Evolutionary conservation across 2,113 vertebrate genomes (phyloP).

Genomic region (Redunca redunca): DNA sequence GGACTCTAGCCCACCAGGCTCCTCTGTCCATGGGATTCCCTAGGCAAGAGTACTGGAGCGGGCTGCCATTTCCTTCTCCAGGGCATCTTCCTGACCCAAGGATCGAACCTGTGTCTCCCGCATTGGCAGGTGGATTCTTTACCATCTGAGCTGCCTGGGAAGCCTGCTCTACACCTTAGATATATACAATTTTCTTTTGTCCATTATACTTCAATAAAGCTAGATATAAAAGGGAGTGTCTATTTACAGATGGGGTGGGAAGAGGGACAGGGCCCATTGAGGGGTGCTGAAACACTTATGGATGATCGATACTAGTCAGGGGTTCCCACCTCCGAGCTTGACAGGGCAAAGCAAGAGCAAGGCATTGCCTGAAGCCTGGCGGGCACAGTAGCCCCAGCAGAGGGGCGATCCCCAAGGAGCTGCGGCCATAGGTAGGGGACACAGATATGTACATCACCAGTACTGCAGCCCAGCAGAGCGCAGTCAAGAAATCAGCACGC

Average conservation of each 20-base stretch:
- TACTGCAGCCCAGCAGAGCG: not conserved
- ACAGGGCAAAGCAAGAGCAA: not conserved
- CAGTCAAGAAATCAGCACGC: not conserved
- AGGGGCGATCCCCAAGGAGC: fast-evolving
- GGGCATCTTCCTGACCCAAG: not conserved
- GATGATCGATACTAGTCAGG: fast-evolving
- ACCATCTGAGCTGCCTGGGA: not conserved
- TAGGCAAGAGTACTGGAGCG: not conserved
- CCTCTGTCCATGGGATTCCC: not conserved
- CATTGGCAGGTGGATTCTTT: not conserved
- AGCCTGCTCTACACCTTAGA: not conserved
- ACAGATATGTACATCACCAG: fast-evolving
- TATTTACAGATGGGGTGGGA: not conserved
- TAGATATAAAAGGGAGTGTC: not conserved
- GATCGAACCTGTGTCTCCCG: not conserved
- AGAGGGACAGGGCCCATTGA: not conserved
- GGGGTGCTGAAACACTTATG: not conserved
- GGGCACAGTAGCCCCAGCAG: no score
- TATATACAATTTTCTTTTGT: not conserved
- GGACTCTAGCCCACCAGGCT: not conserved
- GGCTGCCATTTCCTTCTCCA: not conserved
- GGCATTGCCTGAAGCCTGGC: not conserved
- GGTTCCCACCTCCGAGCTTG: not conserved
- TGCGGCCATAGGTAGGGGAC: fast-evolving
- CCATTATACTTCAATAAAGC: not conserved